Base-by-base conservation (phyloP, 2,888 invertebrate species). In the Alsophila aescularia region DNA sequence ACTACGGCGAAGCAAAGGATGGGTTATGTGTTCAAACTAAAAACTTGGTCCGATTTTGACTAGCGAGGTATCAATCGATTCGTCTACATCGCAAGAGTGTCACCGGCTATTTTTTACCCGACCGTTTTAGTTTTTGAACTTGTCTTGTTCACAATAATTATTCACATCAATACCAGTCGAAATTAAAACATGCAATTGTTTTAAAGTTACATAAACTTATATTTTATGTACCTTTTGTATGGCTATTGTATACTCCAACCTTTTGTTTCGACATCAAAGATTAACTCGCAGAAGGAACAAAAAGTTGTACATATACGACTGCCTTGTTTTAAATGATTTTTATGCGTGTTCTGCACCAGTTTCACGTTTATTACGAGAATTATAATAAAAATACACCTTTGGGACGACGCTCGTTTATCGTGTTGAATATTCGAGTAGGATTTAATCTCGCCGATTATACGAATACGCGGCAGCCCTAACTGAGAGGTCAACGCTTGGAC, bases 371-470 rank as follows among this genome's bases (percentile, higher is more conserved):
- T 60, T 48, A 36, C 39, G 10, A 16, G 45, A 48, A 63, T 60
- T 47, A 62, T 62, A 66, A 66, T 67, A 69, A 68, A 72, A 72
- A 70, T 64, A 70, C 59, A 62, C 62, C 66, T 69, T 45, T 41
- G 60, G 62, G 61, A 58, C 43, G 59, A 47, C 24, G 37, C 50
- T 43, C 58, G 66, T 67, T 72, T 68, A 72, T 73, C 67, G 70
- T 47, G 53, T 62, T 60, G 65, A 72, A 76, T 75, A 77, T 76
- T 72, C 64, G 62, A 65, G 66, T 66, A 62, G 68, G 69, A 73
- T 78, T 77, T 73, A 75, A 80, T 79, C 72, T 72, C 56, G 36
- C 64, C 62, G 71, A 78, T 77, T 75, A 70, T 68, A 69, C 64
- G 69, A 69, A 72, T 72, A 67, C 66, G 66, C 49, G 45, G 34